Conservation (phyloP, 2,113 vertebrate genomes). For the Phainopepla nitens region DNA sequence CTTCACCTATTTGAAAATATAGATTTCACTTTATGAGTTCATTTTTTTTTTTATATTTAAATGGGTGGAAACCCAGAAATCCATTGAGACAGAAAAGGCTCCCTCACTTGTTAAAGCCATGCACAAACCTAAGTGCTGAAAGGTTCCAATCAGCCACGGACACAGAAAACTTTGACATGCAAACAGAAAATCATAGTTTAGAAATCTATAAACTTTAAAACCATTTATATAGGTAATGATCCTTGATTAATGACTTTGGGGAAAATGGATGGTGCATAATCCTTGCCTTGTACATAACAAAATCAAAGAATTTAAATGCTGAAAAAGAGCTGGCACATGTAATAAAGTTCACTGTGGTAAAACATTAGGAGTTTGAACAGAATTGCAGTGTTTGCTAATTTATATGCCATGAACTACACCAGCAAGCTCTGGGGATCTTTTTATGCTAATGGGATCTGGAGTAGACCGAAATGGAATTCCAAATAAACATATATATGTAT, state of each 20-base stretch:
- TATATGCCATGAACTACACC: not conserved
- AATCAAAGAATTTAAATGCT: not conserved
- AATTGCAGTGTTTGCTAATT: not conserved
- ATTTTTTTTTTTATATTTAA: not conserved
- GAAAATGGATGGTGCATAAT: not conserved
- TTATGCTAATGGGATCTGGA: slow-evolving; percentile 17
- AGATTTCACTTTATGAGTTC: not conserved
- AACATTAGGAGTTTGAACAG: not conserved
- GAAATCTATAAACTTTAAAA: not conserved
- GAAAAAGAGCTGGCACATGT: not conserved
- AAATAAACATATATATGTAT: slow-evolving; percentile 6
- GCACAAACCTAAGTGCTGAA: not conserved
- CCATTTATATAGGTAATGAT: not conserved
- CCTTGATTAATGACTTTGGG: not conserved
- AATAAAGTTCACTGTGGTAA: slow-evolving; percentile 1
- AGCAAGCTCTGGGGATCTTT: slow-evolving; percentile 3
- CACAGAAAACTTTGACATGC: not conserved
- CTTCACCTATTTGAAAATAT: not conserved
- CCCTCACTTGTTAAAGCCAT: not conserved
- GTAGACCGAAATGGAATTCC: slow-evolving; percentile 12
- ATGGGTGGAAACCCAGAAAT: not conserved
- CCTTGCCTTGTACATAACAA: not conserved
- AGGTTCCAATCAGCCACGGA: not conserved
- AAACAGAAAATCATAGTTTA: not conserved
- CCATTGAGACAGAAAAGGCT: not conserved